phyloP scores from a whole-genome alignment of 2,888 invertebrate genomes.

The Notocelia uddmanniana region DNA sequence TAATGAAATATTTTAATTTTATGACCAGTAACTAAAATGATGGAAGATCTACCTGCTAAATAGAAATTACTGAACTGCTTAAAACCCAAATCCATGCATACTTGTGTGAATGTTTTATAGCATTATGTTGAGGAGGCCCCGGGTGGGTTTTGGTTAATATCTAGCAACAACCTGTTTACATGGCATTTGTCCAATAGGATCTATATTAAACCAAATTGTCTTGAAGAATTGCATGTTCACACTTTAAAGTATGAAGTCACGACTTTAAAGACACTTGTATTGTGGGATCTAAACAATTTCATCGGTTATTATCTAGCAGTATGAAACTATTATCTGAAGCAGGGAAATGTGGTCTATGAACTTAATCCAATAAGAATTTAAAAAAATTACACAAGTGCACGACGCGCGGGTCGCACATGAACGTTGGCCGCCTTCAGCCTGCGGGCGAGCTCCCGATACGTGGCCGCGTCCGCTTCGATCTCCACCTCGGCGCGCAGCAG shows the following conservation, averaged over 20 bases:
- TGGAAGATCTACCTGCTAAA: neutral
- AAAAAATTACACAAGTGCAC: conserved; percentile 72
- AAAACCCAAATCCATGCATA: neutral
- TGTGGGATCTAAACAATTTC: too few relatives aligned
- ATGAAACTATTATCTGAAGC: too few relatives aligned
- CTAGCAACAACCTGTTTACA: neutral
- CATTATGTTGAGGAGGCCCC: too few relatives aligned
- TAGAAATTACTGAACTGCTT: neutral
- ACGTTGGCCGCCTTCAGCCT: conserved; percentile 74
- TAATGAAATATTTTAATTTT: neutral
- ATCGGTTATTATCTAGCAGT: too few relatives aligned
- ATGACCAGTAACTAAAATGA: neutral
- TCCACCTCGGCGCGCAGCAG: conserved; percentile 78
- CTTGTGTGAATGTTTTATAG: too few relatives aligned
- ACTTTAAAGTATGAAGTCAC: neutral
- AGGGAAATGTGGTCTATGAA: neutral
- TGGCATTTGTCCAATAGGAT: neutral
- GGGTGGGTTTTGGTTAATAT: too few relatives aligned
- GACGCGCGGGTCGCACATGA: conserved; percentile 70
- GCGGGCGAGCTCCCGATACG: conserved; percentile 73
- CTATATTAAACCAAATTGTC: neutral
- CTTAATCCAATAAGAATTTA: conserved; percentile 53
- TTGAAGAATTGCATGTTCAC: neutral
- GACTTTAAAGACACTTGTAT: too few relatives aligned
- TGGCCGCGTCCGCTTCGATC: conserved; percentile 75